These are phyloP conservation scores for Pseudomyrmex dendroicus DNA, from an alignment of 1,140 invertebrate species.

Conservation along the genomic window DNA sequence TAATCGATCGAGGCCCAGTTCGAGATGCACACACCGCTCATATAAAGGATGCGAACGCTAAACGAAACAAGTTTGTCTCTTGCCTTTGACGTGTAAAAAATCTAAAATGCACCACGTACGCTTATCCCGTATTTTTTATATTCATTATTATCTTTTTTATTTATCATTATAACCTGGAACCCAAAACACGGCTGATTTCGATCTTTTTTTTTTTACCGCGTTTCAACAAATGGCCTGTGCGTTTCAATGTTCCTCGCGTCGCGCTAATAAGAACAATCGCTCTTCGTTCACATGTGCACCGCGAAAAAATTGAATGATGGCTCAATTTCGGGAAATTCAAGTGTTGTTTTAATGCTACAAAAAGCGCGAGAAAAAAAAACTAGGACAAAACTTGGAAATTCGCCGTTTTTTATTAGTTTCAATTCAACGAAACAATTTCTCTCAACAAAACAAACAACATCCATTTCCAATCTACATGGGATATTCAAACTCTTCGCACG, in stretches of 20 bases:
- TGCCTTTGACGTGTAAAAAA: constrained; percentile 77
- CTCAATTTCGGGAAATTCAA: no score
- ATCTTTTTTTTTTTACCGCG: not conserved
- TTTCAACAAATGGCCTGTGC: no score
- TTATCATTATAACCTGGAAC: constrained; percentile 37
- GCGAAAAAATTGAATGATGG: no score
- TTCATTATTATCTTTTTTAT: constrained; percentile 28
- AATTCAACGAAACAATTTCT: no score
- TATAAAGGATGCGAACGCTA: constrained; percentile 57
- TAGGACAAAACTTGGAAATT: no score
- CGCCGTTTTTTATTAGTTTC: no score
- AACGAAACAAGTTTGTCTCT: constrained; percentile 63
- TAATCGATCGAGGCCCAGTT: constrained; percentile 42
- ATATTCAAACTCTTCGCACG: no score
- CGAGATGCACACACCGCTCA: constrained; percentile 37
- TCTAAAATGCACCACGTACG: constrained; percentile 76
- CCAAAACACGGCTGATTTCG: constrained; percentile 14
- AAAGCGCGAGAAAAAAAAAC: no score
- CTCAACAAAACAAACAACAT: not conserved
- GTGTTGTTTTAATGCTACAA: no score
- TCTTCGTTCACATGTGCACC: no score
- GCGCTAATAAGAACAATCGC: not conserved
- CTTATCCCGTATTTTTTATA: constrained; percentile 40
- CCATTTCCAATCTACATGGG: not conserved
- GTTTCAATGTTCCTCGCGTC: not conserved